These are phyloP conservation scores for Naja naja DNA, from an alignment of 2,113 vertebrate species.

Conservation along the genomic window DNA sequence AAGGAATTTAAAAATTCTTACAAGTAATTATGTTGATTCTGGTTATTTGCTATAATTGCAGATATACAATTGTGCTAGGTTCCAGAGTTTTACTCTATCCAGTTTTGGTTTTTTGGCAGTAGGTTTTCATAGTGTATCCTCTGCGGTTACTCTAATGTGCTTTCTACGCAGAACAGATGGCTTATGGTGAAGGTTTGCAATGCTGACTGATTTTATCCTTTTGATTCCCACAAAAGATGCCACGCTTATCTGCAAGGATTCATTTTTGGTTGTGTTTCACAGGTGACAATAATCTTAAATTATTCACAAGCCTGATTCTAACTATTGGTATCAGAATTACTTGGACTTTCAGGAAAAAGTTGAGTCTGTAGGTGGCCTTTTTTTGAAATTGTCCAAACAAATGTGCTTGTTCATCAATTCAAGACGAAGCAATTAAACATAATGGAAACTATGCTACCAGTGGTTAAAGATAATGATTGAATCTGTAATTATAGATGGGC, in stretches of 20 bases:
- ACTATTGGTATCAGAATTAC: background rate
- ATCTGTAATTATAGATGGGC: background rate
- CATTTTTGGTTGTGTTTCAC: background rate
- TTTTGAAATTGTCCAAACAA: background rate
- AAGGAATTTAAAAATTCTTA: background rate
- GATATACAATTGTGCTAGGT: constrained; percentile 10
- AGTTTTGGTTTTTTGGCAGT: constrained; percentile 40
- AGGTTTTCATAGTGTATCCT: constrained; percentile 52
- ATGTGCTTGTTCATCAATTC: background rate
- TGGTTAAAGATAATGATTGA: background rate
- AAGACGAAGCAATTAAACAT: background rate
- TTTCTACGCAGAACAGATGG: constrained; percentile 56
- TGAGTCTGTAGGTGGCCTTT: background rate
- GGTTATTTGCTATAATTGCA: constrained; percentile 18
- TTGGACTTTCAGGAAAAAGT: background rate
- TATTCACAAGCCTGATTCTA: background rate
- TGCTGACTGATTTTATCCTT: background rate
- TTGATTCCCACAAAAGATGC: background rate
- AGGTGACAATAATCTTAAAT: background rate
- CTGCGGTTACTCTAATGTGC: constrained; percentile 52
- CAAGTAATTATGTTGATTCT: accelerated
- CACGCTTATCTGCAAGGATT: background rate
- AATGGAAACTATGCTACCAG: background rate
- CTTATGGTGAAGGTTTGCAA: constrained; percentile 27
- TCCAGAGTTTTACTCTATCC: constrained; percentile 35